These are phyloP conservation scores for Microtus ochrogaster DNA, from an alignment of 2,113 vertebrate genomes.

Conservation along the genomic window DNA sequence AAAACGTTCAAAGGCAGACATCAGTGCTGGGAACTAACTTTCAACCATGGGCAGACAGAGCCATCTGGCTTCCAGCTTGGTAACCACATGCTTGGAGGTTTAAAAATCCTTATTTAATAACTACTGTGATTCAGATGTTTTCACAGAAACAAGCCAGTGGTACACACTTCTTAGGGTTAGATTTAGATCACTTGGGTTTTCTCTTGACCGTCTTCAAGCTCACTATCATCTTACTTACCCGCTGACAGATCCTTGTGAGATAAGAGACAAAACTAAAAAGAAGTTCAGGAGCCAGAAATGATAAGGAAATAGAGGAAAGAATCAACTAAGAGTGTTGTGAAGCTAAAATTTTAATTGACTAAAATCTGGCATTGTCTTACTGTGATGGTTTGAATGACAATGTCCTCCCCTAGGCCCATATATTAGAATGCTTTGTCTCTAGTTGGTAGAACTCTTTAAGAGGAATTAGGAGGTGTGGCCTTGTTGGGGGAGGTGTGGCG, in stretches of 20 bases:
- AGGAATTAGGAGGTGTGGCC: background rate
- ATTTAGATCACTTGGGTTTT: background rate
- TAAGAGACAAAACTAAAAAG: background rate
- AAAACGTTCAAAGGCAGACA: background rate
- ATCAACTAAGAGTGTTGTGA: background rate
- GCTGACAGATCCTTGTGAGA: background rate
- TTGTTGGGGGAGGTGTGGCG: background rate
- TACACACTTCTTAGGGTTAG: background rate
- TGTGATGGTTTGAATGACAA: background rate
- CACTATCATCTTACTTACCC: background rate
- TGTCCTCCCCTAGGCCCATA: too few species aligned
- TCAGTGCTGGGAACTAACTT: background rate
- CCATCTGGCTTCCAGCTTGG: slow-evolving; percentile 70
- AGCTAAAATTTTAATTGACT: background rate
- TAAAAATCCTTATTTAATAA: background rate
- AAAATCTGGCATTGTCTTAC: background rate
- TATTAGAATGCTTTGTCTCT: background rate
- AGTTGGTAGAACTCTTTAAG: background rate
- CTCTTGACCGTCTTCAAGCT: background rate
- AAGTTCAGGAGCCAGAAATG: background rate
- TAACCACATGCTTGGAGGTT: background rate
- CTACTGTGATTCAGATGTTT: background rate
- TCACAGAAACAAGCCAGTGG: background rate
- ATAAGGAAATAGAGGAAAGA: background rate
- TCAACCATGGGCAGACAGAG: background rate